These are phyloP conservation scores for Cephus runcator DNA, from an alignment of 2,888 invertebrate species.

Conservation along the genomic window DNA sequence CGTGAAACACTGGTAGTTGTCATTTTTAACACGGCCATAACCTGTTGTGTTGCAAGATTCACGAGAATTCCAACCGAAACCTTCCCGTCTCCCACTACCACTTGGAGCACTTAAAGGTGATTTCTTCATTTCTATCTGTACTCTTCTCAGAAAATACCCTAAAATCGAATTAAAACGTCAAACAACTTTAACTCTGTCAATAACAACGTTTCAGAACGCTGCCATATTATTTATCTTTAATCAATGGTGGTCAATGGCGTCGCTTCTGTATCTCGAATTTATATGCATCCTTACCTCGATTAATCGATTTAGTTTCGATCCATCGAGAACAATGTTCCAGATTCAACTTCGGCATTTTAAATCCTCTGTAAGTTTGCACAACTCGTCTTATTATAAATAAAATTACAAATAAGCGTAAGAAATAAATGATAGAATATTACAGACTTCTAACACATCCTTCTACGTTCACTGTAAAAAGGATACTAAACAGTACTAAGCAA, in stretches of 20 bases:
- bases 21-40: background rate
- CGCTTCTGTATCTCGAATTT: background rate
- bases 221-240: background rate
- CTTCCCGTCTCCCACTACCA: constrained; percentile 27
- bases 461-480: background rate
- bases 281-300: background rate
- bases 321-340: background rate
- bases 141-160: background rate
- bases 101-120: constrained; percentile 50
- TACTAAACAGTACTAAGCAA: background rate
- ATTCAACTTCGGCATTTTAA: background rate
- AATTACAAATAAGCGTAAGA: background rate
- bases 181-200: background rate
- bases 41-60: constrained; percentile 6
- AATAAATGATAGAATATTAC: background rate
- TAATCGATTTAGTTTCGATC: background rate
- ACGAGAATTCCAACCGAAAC: constrained; percentile 32
- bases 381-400: background rate
- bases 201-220: background rate
- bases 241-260: background rate
- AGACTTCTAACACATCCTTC: background rate
- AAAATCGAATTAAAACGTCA: background rate
- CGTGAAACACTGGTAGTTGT: background rate
- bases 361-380: background rate
- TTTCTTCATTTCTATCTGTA: constrained; percentile 41